A percentile compares a stretch with the other conserved stretches of the same genome.
phyloP scores from a whole-genome alignment of 2,113 vertebrate genomes.

The Phodopus roborovskii region DNA sequence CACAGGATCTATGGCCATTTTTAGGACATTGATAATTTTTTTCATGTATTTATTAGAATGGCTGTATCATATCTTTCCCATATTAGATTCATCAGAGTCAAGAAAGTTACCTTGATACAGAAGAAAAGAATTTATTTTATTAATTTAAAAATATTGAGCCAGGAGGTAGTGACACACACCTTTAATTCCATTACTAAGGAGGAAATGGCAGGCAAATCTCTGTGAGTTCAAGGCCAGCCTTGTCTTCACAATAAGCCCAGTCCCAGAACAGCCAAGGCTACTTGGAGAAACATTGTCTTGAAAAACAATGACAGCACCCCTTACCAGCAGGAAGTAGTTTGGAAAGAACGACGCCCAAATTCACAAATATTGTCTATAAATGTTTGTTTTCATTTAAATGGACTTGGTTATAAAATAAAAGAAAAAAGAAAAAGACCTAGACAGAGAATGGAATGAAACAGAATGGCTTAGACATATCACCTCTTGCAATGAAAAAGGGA shows the following conservation, averaged over 20 bases:
- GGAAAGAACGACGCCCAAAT: too few species aligned
- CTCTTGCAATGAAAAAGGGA: neutral
- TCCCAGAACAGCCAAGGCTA: neutral
- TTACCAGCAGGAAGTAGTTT: too few species aligned
- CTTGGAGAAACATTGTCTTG: neutral
- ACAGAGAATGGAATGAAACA: neutral
- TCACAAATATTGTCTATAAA: too few species aligned
- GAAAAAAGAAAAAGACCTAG: too few species aligned
- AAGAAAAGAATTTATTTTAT: neutral
- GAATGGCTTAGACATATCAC: neutral
- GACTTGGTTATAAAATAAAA: too few species aligned
- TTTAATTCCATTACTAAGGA: neutral
- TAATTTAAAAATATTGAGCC: neutral
- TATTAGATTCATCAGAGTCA: neutral
- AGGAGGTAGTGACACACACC: neutral
- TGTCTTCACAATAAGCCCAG: neutral
- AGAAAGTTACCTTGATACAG: neutral
- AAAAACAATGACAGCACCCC: too few species aligned
- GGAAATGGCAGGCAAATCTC: neutral
- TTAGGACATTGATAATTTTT: neutral
- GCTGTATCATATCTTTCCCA: neutral
- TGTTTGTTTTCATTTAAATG: too few species aligned
- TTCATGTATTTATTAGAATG: constrained; percentile 1
- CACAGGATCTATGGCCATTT: neutral
- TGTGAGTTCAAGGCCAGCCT: neutral